A percentile compares a stretch with the other conserved stretches of the same genome.
Evolutionary conservation across 2,888 invertebrate species (phyloP).

Genomic region (Molanna angustata): DNA sequence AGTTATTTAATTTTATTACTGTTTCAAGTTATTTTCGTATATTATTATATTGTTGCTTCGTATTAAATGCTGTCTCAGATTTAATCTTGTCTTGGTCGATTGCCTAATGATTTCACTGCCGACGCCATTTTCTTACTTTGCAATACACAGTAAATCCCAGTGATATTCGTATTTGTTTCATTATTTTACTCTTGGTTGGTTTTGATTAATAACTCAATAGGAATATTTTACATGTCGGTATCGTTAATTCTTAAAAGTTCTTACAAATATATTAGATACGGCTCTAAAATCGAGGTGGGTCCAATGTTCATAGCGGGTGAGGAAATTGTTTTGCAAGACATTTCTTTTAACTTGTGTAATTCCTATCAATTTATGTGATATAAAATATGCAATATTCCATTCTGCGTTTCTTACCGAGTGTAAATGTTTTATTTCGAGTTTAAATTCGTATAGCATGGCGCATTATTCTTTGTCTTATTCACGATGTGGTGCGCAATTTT

Average conservation of each 20-base stretch:
- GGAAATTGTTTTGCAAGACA: not conserved
- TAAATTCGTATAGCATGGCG: conserved; percentile 1
- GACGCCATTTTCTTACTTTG: conserved; percentile 54
- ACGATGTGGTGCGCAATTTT: conserved; percentile 5
- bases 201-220: too few relatives aligned
- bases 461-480: not conserved
- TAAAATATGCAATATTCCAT: too few relatives aligned
- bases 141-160: too few relatives aligned
- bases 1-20: conserved; percentile 44
- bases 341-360: conserved; percentile 3
- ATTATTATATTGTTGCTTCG: not conserved
- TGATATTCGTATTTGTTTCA: conserved; percentile 20
- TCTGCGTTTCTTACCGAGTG: too few relatives aligned
- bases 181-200: conserved; percentile 11
- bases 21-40: conserved; percentile 28
- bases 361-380: too few relatives aligned
- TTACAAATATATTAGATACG: too few relatives aligned
- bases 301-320: conserved; percentile 5
- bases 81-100: conserved; percentile 51
- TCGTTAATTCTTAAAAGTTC: not conserved
- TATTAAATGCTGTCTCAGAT: too few relatives aligned
- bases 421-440: too few relatives aligned
- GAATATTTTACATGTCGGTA: too few relatives aligned
- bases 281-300: conserved; percentile 24
- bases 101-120: conserved; percentile 52